These are phyloP conservation scores for Anolis carolinensis DNA, from an alignment of 2,113 vertebrate species.

Conservation along the genomic window DNA sequence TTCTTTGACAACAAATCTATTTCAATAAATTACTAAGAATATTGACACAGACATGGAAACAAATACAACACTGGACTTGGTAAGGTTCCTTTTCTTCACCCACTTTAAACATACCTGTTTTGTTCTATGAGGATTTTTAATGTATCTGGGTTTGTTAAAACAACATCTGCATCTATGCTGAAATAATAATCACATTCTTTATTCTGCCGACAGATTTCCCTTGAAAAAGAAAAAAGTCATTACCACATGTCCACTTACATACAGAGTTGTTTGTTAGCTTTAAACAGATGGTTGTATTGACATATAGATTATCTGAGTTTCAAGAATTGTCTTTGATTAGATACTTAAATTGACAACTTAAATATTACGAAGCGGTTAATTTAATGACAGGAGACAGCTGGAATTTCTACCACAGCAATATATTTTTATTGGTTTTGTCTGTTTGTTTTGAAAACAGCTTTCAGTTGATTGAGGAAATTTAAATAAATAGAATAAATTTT, in stretches of 20 bases:
- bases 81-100: background rate
- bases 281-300: background rate
- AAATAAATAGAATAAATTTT: background rate
- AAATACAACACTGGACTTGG: background rate
- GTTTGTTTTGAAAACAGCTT: background rate
- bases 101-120: slow-evolving; percentile 86
- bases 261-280: background rate
- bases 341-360: background rate
- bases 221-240: slow-evolving; percentile 62
- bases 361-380: background rate
- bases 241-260: background rate
- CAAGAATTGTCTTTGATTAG: background rate
- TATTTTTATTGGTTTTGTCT: background rate
- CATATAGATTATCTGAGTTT: background rate
- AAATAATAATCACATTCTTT: slow-evolving; percentile 89
- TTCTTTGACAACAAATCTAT: background rate
- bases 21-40: background rate
- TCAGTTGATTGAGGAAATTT: background rate
- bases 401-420: no score
- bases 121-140: slow-evolving; percentile 94
- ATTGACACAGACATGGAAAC: background rate
- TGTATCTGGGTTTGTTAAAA: slow-evolving; percentile 90
- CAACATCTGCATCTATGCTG: slow-evolving; percentile 92
- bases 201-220: slow-evolving; percentile 92
- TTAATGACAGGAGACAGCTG: background rate